phyloP scores from a whole-genome alignment of 2,113 vertebrate genomes.

The Mesembrinibis cayennensis region DNA sequence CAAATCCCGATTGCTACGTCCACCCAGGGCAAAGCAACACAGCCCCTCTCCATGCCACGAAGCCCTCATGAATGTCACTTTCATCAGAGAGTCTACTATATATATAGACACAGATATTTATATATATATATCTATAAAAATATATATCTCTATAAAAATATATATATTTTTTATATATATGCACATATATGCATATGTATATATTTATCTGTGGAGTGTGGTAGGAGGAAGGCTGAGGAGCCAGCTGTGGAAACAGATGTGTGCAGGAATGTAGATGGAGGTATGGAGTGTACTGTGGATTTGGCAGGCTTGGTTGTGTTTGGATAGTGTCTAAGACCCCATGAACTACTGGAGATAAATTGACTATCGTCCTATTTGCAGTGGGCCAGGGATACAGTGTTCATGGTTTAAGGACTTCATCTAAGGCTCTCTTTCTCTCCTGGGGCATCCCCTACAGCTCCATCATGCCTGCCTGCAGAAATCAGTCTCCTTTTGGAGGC shows the following conservation, averaged over 20 bases:
- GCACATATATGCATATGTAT: neutral
- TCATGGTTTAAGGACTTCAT: neutral
- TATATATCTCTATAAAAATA: no score
- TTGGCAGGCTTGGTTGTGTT: neutral
- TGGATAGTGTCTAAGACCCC: neutral
- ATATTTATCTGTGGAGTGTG: neutral
- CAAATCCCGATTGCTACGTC: neutral
- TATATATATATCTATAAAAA: no score
- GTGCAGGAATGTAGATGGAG: neutral
- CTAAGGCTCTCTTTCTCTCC: neutral
- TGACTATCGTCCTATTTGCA: neutral
- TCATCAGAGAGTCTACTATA: neutral
- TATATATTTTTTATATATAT: neutral
- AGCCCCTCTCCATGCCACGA: neutral
- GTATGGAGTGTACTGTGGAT: neutral
- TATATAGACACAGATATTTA: neutral
- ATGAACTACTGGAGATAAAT: neutral
- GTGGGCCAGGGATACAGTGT: neutral
- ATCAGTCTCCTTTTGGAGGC: neutral
- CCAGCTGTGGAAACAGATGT: neutral
- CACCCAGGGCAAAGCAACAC: neutral
- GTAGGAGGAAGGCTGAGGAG: neutral
- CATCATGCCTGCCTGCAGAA: neutral
- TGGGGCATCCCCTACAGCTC: neutral
- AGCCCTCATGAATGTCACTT: neutral